Evolutionary conservation across 2,888 invertebrate genomes (phyloP).

Genomic region (Aphrophora alni): DNA sequence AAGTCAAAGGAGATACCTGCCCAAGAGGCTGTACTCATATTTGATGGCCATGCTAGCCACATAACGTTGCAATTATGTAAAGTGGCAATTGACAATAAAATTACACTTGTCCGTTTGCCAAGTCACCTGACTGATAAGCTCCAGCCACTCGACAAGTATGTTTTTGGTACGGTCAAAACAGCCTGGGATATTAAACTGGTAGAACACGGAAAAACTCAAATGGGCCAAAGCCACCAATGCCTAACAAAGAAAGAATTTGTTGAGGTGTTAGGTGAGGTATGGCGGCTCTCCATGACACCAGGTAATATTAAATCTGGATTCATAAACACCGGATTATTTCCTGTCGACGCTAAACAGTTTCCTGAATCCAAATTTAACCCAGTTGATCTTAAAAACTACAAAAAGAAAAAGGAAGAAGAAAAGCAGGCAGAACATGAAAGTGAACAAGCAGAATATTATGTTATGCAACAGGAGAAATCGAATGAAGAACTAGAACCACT

Average conservation of each 20-base stretch:
- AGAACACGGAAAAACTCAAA: conserved; percentile 27
- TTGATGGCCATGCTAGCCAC: conserved; percentile 17
- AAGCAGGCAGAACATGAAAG: no score
- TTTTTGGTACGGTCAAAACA: conserved; percentile 28
- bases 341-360: no score
- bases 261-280: conserved; percentile 17
- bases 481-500: no score
- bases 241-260: conserved; percentile 15
- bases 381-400: not conserved
- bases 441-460: no score
- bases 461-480: no score
- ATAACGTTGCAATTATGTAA: conserved; percentile 14
- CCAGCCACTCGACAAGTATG: conserved; percentile 30
- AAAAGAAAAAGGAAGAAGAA: not conserved
- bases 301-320: not conserved
- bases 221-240: conserved; percentile 29
- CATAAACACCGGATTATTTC: no score
- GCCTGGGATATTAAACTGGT: conserved; percentile 28
- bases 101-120: conserved; percentile 21
- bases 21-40: conserved; percentile 1
- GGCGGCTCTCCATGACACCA: conserved; percentile 15
- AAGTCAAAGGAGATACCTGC: not conserved
- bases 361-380: not conserved
- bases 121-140: conserved; percentile 18
- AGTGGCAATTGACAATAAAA: conserved; percentile 5